These are phyloP conservation scores for Saccopteryx bilineata DNA, from an alignment of 2,113 vertebrate species.

Conservation along the genomic window DNA sequence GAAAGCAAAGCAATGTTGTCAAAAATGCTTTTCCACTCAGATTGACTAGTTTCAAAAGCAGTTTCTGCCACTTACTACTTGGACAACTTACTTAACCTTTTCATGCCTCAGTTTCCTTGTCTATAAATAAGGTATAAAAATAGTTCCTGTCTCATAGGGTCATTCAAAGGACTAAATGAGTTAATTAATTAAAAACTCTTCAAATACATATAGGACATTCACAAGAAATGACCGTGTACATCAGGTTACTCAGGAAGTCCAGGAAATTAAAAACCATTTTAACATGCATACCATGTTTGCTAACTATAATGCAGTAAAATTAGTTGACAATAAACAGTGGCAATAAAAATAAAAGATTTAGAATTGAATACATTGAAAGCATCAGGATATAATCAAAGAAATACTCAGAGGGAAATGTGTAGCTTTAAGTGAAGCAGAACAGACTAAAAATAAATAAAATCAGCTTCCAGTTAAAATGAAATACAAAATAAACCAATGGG, in stretches of 20 bases:
- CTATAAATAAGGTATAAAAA: neutral
- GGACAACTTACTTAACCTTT: neutral
- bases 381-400: neutral
- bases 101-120: conserved; percentile 5
- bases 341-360: conserved; percentile 40
- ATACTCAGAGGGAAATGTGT: neutral
- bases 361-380: neutral
- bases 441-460: neutral
- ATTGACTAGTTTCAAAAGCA: neutral
- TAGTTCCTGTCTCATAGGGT: neutral
- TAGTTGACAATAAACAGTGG: neutral
- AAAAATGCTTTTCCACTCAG: neutral
- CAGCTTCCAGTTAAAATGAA: neutral
- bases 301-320: neutral
- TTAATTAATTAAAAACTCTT: conserved; percentile 7
- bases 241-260: neutral
- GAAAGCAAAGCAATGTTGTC: neutral
- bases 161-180: neutral
- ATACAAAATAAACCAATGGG: neutral
- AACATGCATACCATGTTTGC: neutral
- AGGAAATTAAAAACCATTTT: neutral
- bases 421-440: neutral
- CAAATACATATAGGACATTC: neutral
- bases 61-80: neutral
- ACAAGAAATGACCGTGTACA: neutral